phyloP scores from a whole-genome alignment of 2,113 vertebrate species.

The Saccopteryx leptura region DNA sequence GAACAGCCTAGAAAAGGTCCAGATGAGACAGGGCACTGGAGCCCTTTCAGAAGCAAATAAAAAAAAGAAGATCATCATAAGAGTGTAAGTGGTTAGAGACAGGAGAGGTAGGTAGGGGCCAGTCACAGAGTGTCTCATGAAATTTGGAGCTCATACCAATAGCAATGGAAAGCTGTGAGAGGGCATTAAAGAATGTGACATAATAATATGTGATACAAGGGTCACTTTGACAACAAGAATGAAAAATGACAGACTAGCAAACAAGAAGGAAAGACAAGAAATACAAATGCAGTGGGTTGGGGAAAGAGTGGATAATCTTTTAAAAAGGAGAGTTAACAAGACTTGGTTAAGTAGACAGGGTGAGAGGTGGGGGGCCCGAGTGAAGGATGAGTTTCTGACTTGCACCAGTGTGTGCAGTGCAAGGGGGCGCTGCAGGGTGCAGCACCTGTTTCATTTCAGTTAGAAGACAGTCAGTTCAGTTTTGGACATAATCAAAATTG shows the following conservation, averaged over 20 bases:
- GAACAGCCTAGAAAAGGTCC: neutral
- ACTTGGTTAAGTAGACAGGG: neutral
- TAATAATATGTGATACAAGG: neutral
- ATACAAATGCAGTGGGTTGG: neutral
- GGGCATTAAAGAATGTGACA: neutral
- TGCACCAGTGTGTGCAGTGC: no score
- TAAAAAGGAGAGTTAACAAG: neutral
- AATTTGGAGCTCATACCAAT: neutral
- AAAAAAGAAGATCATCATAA: neutral
- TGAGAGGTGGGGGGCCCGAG: neutral
- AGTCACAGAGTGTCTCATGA: neutral
- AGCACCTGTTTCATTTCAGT: neutral
- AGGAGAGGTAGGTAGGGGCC: neutral
- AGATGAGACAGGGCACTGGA: neutral
- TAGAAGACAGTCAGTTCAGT: neutral
- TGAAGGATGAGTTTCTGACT: neutral
- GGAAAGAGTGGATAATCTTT: neutral
- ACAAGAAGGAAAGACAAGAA: slow-evolving; percentile 11
- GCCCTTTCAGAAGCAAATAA: neutral
- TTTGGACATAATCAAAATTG: neutral
- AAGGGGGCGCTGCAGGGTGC: neutral
- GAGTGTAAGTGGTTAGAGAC: neutral
- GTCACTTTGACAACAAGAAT: neutral
- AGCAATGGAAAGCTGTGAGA: neutral
- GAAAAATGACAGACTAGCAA: neutral